phyloP scores from a whole-genome alignment of 2,888 invertebrate species.

The Hirtodrosophila trivittata region DNA sequence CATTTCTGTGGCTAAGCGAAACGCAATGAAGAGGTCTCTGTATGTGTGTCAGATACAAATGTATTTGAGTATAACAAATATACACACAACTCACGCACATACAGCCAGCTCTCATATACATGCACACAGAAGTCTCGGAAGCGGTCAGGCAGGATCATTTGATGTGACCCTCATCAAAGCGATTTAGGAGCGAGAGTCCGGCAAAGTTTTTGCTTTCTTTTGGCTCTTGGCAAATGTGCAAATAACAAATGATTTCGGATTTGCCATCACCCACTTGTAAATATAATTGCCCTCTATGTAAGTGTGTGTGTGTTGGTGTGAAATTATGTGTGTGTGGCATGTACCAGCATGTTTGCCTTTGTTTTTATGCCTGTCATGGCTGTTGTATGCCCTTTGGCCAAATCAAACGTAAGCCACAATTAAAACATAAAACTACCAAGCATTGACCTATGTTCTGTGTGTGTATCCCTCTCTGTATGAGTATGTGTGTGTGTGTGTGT shows the following conservation, averaged over 20 bases:
- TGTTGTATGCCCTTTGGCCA: constrained; percentile 70
- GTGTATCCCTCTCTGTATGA: constrained; percentile 1
- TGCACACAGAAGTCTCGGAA: constrained; percentile 27
- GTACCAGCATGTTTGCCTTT: constrained; percentile 72
- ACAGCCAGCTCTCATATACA: background rate
- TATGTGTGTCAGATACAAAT: background rate
- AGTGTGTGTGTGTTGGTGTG: constrained; percentile 26
- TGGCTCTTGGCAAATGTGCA: constrained; percentile 71
- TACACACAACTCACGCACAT: constrained; percentile 3
- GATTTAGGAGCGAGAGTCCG: constrained; percentile 62
- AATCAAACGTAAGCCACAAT: constrained; percentile 77
- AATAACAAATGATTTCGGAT: constrained; percentile 75
- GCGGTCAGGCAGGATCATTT: constrained; percentile 59
- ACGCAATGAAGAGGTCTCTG: background rate
- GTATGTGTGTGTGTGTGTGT: constrained; percentile 1
- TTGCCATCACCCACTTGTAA: constrained; percentile 74
- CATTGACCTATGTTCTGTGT: constrained; percentile 25
- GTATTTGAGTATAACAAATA: background rate
- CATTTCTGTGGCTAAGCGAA: constrained; percentile 39
- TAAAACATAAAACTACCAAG: constrained; percentile 70
- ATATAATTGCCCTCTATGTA: constrained; percentile 51
- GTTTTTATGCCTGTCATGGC: constrained; percentile 74
- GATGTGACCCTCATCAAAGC: constrained; percentile 72
- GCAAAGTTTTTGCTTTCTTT: constrained; percentile 51
- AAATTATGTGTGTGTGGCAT: constrained; percentile 53